Evolutionary conservation across 2,797 vertebrate species (phyloP).

Genomic region (Poeciliopsis gracilis): DNA sequence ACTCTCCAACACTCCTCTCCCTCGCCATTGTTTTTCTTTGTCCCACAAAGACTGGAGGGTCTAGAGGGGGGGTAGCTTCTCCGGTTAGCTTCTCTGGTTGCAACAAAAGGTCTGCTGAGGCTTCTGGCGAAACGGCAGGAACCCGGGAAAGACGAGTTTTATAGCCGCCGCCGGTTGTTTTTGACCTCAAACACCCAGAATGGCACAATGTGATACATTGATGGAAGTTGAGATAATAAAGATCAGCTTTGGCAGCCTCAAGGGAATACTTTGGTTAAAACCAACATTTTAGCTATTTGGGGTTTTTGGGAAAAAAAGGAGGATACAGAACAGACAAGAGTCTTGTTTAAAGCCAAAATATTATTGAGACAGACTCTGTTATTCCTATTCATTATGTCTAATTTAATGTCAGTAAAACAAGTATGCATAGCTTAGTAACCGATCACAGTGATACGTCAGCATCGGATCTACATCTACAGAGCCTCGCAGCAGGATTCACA

Average conservation of each 20-base stretch:
- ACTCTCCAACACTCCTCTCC: constrained; percentile 34
- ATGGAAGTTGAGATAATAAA: constrained; percentile 65
- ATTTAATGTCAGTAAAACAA: constrained; percentile 4
- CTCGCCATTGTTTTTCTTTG: constrained; percentile 58
- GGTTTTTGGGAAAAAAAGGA: constrained; percentile 8
- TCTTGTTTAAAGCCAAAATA: constrained; percentile 18
- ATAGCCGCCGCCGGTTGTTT: constrained; percentile 57
- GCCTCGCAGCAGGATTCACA: not conserved
- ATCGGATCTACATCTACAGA: not conserved
- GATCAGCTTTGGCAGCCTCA: constrained; percentile 40
- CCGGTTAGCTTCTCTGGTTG: constrained; percentile 52
- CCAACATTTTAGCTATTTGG: constrained; percentile 36
- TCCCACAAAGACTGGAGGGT: not conserved
- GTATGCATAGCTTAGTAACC: not conserved
- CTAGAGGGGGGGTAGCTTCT: constrained; percentile 18
- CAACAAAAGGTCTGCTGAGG: constrained; percentile 51
- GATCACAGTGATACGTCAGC: not conserved
- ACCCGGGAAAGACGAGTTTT: constrained; percentile 42
- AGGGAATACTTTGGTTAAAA: constrained; percentile 46
- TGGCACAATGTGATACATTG: constrained; percentile 48
- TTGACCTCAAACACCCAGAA: constrained; percentile 39
- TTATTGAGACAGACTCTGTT: constrained; percentile 26
- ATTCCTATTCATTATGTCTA: not conserved
- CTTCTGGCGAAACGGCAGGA: constrained; percentile 21
- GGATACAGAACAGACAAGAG: not conserved